Percentiles rank a stretch among this genome's conserved stretches.
phyloP scores from a whole-genome alignment of 2,888 invertebrate species.

The Mesorhabditis spiculigera region DNA sequence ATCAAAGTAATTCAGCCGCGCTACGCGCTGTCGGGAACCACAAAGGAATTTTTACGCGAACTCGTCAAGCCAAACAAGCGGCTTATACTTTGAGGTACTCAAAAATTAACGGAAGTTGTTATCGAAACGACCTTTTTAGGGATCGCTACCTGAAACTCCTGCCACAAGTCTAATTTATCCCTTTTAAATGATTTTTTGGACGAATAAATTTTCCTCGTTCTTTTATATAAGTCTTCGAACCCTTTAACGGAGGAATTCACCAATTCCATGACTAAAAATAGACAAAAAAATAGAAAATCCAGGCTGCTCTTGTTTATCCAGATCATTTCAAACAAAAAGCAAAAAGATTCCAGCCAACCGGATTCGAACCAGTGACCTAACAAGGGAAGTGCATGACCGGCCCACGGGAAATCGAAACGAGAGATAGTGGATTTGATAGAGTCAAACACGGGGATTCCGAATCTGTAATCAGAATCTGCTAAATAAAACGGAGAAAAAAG shows the following conservation, averaged over 20 bases:
- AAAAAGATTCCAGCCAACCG: constrained; percentile 6
- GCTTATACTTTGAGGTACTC: constrained; percentile 71
- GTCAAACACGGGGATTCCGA: no score
- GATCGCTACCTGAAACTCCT: background rate
- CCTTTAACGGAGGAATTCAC: background rate
- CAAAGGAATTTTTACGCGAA: constrained; percentile 76
- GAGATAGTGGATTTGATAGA: no score
- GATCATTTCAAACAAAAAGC: no score
- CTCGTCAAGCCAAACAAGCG: constrained; percentile 82
- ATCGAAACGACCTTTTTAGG: background rate
- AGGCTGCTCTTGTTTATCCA: no score
- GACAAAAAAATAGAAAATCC: no score
- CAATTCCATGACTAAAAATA: no score
- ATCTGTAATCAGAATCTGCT: no score
- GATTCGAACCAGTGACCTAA: constrained; percentile 6
- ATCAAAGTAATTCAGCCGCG: constrained; percentile 30
- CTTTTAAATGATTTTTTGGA: background rate
- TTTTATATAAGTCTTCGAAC: background rate
- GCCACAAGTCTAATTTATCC: background rate
- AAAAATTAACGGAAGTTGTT: no score
- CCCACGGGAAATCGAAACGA: no score
- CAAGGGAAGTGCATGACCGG: no score
- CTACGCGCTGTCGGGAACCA: constrained; percentile 61
- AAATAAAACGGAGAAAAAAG: no score
- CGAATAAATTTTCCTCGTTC: background rate